Evolutionary conservation across 2,888 invertebrate species (phyloP).

Genomic region (Dicranocentrus wangi): DNA sequence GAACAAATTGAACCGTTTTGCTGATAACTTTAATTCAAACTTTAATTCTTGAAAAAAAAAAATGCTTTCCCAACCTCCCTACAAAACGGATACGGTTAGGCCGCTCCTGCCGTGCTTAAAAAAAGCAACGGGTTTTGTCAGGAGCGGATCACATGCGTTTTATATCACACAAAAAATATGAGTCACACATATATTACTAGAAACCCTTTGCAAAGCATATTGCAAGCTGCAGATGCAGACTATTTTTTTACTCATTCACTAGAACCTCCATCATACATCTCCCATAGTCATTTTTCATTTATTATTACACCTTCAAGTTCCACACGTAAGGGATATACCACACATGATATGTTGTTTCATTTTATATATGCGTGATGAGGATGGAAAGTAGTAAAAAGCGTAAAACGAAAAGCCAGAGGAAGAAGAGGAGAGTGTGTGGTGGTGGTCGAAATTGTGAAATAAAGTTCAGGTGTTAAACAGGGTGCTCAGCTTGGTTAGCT

Average conservation of each 20-base stretch:
- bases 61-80: background rate
- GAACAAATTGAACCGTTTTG: slow-evolving; percentile 19
- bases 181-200: background rate
- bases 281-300: slow-evolving; percentile 18
- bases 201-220: background rate
- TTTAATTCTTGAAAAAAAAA: slow-evolving; percentile 18
- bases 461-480: slow-evolving; percentile 14
- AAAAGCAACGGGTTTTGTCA: no score
- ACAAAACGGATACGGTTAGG: no score
- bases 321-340: background rate
- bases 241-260: background rate
- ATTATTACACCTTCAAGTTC: background rate
- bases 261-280: background rate
- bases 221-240: background rate
- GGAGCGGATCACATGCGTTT: no score
- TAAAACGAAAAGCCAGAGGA: slow-evolving; percentile 12
- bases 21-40: slow-evolving; percentile 10
- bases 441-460: background rate
- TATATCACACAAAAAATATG: background rate
- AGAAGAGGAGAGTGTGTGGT: background rate
- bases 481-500: background rate
- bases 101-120: no score
- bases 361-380: no score
- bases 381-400: slow-evolving; percentile 37
- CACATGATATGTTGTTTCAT: background rate